These are phyloP conservation scores for Romanogobio albipinnatus DNA, from an alignment of 2,113 vertebrate genomes.

Conservation along the genomic window DNA sequence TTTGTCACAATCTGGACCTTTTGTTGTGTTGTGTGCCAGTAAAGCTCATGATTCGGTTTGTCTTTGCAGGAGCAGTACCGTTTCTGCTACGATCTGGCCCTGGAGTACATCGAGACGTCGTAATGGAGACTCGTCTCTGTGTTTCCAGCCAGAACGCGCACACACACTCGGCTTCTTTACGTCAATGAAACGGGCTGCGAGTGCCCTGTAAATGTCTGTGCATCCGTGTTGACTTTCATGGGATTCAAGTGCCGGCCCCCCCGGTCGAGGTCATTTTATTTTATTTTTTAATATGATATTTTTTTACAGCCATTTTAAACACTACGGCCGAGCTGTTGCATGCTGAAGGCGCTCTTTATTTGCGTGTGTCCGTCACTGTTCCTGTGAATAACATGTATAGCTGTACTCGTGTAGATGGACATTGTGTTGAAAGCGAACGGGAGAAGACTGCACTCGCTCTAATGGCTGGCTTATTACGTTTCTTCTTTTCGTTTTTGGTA, in stretches of 20 bases:
- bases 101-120: constrained; percentile 96
- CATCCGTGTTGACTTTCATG: neutral
- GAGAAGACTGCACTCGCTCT: constrained; percentile 90
- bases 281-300: constrained; percentile 47
- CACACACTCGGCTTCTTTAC: constrained; percentile 27
- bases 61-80: constrained; percentile 92
- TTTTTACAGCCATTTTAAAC: constrained; percentile 72
- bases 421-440: constrained; percentile 70
- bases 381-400: constrained; percentile 47
- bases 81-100: constrained; percentile 95
- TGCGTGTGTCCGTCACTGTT: constrained; percentile 56
- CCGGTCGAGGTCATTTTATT: constrained; percentile 49
- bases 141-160: too few relatives aligned
- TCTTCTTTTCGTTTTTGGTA: constrained; percentile 84
- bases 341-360: constrained; percentile 75
- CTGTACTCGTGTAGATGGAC: constrained; percentile 46
- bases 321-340: constrained; percentile 78
- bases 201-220: neutral
- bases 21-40: neutral
- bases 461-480: constrained; percentile 84
- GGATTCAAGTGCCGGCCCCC: neutral
- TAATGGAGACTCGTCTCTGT: constrained; percentile 68
- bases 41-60: neutral
- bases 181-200: constrained; percentile 31
- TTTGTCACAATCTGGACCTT: too few relatives aligned